Conservation (phyloP, 2,113 vertebrate species). For the Bubo bubo region DNA sequence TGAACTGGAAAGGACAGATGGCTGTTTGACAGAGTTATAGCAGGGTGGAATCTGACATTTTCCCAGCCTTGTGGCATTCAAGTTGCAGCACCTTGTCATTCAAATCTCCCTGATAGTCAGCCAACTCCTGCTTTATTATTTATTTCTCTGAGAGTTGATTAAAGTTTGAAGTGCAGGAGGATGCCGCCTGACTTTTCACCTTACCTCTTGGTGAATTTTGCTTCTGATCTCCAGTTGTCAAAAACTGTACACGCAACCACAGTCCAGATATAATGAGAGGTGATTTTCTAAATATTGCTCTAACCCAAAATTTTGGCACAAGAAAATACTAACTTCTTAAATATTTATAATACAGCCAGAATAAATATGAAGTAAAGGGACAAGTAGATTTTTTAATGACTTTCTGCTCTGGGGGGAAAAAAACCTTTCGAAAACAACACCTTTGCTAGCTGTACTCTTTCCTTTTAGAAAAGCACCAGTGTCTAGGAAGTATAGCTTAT, state of each 20-base stretch:
- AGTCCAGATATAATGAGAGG: background rate
- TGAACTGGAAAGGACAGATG: background rate
- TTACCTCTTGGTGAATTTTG: background rate
- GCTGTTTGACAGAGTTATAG: background rate
- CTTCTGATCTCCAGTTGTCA: background rate
- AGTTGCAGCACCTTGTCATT: constrained; percentile 27
- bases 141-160: constrained; percentile 17
- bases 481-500: background rate
- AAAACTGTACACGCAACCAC: background rate
- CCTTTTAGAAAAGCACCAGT: background rate
- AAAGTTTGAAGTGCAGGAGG: constrained; percentile 3
- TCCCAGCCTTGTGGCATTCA: background rate
- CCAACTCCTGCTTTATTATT: background rate
- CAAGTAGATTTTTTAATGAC: background rate
- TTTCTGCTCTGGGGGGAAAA: background rate
- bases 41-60: constrained; percentile 32
- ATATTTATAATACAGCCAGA: background rate
- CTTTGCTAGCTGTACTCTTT: background rate
- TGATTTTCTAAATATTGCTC: background rate
- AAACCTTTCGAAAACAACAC: background rate
- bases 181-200: background rate
- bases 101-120: constrained; percentile 1
- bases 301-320: background rate
- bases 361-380: background rate
- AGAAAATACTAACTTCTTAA: background rate